These are phyloP conservation scores for Orthonevra nobilis DNA, from an alignment of 2,888 invertebrate species.

Conservation along the genomic window DNA sequence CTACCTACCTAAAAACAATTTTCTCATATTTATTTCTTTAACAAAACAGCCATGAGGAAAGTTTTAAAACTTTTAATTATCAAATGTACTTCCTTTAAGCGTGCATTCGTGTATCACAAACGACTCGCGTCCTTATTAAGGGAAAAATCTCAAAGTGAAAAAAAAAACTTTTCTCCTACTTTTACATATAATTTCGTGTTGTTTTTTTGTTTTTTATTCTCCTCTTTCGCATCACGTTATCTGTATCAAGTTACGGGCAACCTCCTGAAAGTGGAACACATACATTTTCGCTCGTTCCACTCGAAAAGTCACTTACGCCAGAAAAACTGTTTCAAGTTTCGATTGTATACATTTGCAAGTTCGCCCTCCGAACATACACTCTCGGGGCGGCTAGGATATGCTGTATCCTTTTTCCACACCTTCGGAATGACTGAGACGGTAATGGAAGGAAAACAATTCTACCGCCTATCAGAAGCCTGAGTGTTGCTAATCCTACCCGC, in stretches of 20 bases:
- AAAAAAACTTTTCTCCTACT: not conserved
- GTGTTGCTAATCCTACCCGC: slow-evolving; percentile 1
- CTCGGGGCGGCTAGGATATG: not conserved
- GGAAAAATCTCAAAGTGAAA: not conserved
- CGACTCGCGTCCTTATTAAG: not conserved
- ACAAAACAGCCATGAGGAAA: not conserved
- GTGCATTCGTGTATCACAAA: slow-evolving; percentile 11
- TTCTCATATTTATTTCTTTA: not conserved
- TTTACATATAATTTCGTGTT: not conserved
- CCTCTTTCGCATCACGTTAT: slow-evolving; percentile 58
- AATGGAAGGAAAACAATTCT: slow-evolving; percentile 10
- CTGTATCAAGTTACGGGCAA: slow-evolving; percentile 51
- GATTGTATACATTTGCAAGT: slow-evolving; percentile 51
- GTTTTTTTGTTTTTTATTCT: slow-evolving; percentile 21
- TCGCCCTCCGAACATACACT: slow-evolving; percentile 28
- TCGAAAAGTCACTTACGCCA: slow-evolving; percentile 59
- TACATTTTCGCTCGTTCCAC: slow-evolving; percentile 50
- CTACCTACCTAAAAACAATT: too few species aligned
- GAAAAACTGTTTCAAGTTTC: slow-evolving; percentile 67
- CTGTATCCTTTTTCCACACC: slow-evolving; percentile 54
- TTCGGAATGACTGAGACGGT: slow-evolving; percentile 34
- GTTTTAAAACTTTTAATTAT: slow-evolving; percentile 53
- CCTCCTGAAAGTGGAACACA: slow-evolving; percentile 62
- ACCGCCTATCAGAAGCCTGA: slow-evolving; percentile 64
- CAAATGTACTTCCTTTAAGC: slow-evolving; percentile 35